phyloP scores from a whole-genome alignment of 2,888 invertebrate genomes.

The Parnassius glacialis region DNA sequence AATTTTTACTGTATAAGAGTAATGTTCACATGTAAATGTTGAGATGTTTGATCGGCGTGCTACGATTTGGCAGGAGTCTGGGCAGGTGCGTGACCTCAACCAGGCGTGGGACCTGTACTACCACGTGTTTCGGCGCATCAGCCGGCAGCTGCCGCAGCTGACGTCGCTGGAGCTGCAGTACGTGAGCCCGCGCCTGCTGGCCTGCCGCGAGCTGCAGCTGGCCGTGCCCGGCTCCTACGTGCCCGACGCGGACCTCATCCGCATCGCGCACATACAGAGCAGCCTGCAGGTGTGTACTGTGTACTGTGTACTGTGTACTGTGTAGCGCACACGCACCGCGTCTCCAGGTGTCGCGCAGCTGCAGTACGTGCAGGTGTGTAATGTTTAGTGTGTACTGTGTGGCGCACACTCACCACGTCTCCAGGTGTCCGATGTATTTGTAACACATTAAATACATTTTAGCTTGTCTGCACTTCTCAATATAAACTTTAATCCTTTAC shows the following conservation, averaged over 20 bases:
- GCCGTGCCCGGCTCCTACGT: slow-evolving; percentile 99
- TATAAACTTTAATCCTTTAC: too few species aligned
- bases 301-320: slow-evolving; percentile 69
- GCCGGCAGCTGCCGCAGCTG: slow-evolving; percentile 95
- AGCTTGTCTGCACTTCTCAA: too few species aligned
- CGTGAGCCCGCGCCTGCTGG: slow-evolving; percentile 94
- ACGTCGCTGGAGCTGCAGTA: slow-evolving; percentile 96
- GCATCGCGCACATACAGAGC: slow-evolving; percentile 94
- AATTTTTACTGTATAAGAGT: too few species aligned
- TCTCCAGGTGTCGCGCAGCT: too few species aligned
- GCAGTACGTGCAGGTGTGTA: slow-evolving; percentile 84
- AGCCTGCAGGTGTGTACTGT: slow-evolving; percentile 87
- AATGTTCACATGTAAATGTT: too few species aligned
- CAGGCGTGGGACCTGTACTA: slow-evolving; percentile 99
- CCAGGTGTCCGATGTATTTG: too few species aligned
- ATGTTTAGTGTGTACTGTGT: too few species aligned
- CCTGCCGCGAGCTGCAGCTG: slow-evolving; percentile 95
- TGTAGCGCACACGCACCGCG: background rate
- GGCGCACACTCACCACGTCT: background rate
- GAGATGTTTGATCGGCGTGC: background rate
- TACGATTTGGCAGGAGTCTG: slow-evolving; percentile 80
- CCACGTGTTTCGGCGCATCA: slow-evolving; percentile 97
- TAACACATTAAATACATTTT: too few species aligned
- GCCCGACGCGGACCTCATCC: slow-evolving; percentile 93
- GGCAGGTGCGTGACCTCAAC: slow-evolving; percentile 94